Percentiles rank a stretch among this genome's conserved stretches.
Evolutionary conservation across 2,113 vertebrate genomes (phyloP).

Genomic region (Acrocephalus arundinaceus): DNA sequence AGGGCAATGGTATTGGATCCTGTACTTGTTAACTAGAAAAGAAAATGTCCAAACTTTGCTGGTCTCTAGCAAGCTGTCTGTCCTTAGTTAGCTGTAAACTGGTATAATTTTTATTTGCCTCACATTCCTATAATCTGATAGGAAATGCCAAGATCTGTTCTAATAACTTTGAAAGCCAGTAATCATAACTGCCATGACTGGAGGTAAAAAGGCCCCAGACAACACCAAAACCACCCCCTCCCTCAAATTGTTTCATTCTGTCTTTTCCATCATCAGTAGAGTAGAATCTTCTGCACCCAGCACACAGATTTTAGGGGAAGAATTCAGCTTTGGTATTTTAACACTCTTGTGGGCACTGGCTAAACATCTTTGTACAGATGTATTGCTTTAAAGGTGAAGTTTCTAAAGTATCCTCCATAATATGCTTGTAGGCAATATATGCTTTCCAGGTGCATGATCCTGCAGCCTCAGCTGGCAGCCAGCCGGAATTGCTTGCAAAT

Average conservation of each 20-base stretch:
- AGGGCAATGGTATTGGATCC: background rate
- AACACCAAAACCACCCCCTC: background rate
- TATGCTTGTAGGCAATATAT: background rate
- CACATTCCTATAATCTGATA: background rate
- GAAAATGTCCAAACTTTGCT: background rate
- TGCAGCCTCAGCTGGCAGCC: background rate
- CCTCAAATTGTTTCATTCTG: background rate
- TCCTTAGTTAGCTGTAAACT: background rate
- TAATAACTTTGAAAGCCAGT: background rate
- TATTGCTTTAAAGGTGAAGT: conserved; percentile 1
- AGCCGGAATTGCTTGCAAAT: background rate
- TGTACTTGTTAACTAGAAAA: background rate
- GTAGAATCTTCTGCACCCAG: background rate
- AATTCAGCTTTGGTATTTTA: background rate
- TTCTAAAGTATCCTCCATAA: background rate
- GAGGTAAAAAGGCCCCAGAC: background rate
- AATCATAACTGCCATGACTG: background rate
- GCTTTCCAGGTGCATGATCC: conserved; percentile 1
- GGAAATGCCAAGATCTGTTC: conserved; percentile 1
- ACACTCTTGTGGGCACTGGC: background rate
- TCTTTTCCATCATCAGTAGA: background rate
- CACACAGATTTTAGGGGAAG: background rate
- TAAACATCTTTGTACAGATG: background rate
- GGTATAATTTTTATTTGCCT: conserved; percentile 8
- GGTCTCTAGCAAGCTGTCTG: background rate